These are phyloP conservation scores for Cichlasoma orientale DNA, from an alignment of 2,797 vertebrate genomes.

Conservation along the genomic window DNA sequence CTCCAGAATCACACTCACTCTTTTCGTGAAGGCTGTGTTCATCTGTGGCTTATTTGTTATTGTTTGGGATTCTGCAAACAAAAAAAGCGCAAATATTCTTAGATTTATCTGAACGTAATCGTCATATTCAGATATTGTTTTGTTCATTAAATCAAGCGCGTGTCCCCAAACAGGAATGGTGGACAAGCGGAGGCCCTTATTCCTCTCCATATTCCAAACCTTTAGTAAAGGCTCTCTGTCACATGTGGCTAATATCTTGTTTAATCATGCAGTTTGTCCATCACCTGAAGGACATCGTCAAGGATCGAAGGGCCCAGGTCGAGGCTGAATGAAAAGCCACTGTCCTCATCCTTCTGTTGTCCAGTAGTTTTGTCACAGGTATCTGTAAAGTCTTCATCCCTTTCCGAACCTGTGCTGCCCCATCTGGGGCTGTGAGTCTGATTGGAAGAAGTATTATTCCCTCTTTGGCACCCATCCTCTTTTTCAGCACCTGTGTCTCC, in stretches of 20 bases:
- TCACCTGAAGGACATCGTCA: constrained; percentile 92
- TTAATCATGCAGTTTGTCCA: constrained; percentile 83
- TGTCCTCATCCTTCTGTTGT: constrained; percentile 71
- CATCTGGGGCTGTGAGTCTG: constrained; percentile 44
- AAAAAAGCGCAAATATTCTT: background rate
- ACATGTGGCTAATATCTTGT: background rate
- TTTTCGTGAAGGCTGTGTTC: background rate
- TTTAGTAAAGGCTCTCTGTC: background rate
- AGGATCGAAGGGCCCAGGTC: constrained; percentile 94
- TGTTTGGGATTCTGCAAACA: background rate
- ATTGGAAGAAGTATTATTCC: constrained; percentile 12
- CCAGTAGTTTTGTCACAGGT: constrained; percentile 55
- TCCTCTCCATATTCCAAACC: constrained; percentile 1
- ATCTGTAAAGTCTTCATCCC: constrained; percentile 59
- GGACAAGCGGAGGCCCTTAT: background rate
- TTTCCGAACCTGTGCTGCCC: constrained; percentile 68
- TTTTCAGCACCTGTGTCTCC: constrained; percentile 57
- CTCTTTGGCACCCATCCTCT: constrained; percentile 15
- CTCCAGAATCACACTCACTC: background rate
- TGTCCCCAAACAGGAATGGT: background rate
- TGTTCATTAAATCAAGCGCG: background rate
- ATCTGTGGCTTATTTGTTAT: background rate
- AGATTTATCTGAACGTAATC: background rate
- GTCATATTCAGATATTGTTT: background rate
- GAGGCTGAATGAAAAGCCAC: constrained; percentile 87